phyloP scores from a whole-genome alignment of 2,888 invertebrate genomes.

The Embidobia sp. region DNA sequence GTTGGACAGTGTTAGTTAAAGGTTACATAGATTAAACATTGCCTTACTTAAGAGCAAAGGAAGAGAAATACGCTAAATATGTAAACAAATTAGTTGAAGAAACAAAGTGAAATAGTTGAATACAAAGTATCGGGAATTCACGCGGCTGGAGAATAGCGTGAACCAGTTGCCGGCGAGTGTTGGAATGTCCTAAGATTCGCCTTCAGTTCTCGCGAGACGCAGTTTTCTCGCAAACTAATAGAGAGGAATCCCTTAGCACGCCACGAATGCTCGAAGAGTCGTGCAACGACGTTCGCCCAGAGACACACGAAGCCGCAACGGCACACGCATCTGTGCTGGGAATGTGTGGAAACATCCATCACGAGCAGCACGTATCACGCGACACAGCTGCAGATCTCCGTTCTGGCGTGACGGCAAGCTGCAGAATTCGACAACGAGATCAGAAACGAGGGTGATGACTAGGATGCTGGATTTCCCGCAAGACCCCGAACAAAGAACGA shows the following conservation, averaged over 20 bases:
- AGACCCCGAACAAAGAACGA: conserved; percentile 24
- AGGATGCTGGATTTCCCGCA: conserved; percentile 45
- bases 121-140: conserved; percentile 2
- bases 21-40: no score
- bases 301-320: conserved; percentile 19
- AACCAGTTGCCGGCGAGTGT: conserved; percentile 4
- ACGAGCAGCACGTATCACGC: conserved; percentile 68
- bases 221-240: conserved; percentile 44
- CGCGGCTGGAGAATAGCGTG: no score
- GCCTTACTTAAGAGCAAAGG: no score
- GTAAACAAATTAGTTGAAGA: conserved; percentile 1
- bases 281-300: conserved; percentile 21
- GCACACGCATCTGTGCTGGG: conserved; percentile 43
- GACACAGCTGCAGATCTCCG: conserved; percentile 70
- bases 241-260: conserved; percentile 52
- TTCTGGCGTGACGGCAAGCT: conserved; percentile 66
- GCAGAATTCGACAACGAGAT: conserved; percentile 56
- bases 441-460: conserved; percentile 31
- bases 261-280: conserved; percentile 41
- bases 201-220: conserved; percentile 5
- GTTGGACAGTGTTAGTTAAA: no score
- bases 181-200: conserved; percentile 29
- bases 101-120: conserved; percentile 1
- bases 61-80: no score
- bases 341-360: conserved; percentile 73